Evolutionary conservation across 2,888 invertebrate species (phyloP), one percentile per base, ranked within the genome.

Genomic region (Cryptosula pallasiana): DNA sequence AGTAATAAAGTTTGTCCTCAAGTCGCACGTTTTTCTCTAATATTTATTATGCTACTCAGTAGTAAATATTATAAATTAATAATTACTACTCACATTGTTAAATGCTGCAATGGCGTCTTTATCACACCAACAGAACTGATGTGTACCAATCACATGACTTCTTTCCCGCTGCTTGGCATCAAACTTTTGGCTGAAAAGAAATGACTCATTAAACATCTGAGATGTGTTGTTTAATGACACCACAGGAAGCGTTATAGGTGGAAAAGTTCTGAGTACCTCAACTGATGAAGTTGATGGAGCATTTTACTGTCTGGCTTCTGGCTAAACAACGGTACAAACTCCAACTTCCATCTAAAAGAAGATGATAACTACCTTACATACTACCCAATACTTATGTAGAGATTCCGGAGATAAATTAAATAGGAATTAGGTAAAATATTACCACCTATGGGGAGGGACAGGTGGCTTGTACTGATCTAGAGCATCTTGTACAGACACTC

Each of bases 51-150:
- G n/a, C n/a, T n/a, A n/a, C n/a, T n/a, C n/a, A n/a, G n/a, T n/a
- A n/a, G n/a, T n/a, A n/a, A n/a, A 45, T 13, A 45, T 45, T 5
- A 45, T 5, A 45, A 45, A 45, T 5, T 5, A 20, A 45, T 13
- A 45, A 45, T 20, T 13, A 45, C 20, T 55, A 76, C 79, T 78
- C 76, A 82, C 82, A 73, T 76, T 74, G 72, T 80, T 79, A 73
- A 74, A 75, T 72, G 76, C 74, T 71, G 79, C 80, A 5, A 75
- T 71, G n/a, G 74, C 72, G 63, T 82, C 82, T 55, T 77, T 79
- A 72, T 82, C 80, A 78, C 82, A 82, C 82, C 82, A 82, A 71
- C 82, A 82, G 73, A 78, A 79, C 0, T 73, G 71, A 72, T 76
- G 72, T 13, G 76, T 74, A 29, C 80, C 73, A 27, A 79, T 74